Base-by-base conservation (phyloP, 2,888 invertebrate species). In the Clepsis dumicolana region DNA sequence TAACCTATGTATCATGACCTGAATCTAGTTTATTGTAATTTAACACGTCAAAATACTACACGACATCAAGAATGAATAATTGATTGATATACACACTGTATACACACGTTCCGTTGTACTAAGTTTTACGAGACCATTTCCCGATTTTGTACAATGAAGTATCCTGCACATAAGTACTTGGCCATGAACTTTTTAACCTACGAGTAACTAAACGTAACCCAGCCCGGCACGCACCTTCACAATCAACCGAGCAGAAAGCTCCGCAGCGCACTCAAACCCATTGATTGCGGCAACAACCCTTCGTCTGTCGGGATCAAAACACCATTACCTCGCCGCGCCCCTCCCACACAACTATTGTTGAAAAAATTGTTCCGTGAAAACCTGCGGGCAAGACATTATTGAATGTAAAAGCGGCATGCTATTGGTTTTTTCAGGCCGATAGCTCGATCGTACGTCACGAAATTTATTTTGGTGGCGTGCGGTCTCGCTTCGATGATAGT, bases 341-440 rank as follows among this genome's bases (percentile, higher is more conserved):
- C 44, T 56, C 14, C 29, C 64, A 44, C n/a, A 54, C 53, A 64
- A 54, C 44, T 32, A 48, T 56, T 64, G 44, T 64, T 21, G 32
- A 29, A 32, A n/a, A 44, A 56, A 41, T 41, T 38, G 57, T 21
- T 38, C 32, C 41, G 41, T 41, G 25, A 10, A 54, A 56, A 59
- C 25, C 41, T 54, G 21, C 25, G n/a, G 16, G 21, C 50, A 35
- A 54, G 18, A 44, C 32, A 53, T 44, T 60, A 54, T 65, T 54
- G 65, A 54, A 65, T 53, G 38, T 53, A 61, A 56, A 64, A 44
- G 53, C 57, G n/a, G 32, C 29, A 29, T 56, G 48, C 35, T 32
- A 44, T 53, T 29, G 25, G 35, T 48, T 54, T 64, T 64, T 65
- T 59, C 59, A 27, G 52, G 18, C 24, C 38, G 50, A 29, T 50